Evolutionary conservation across 2,888 invertebrate species (phyloP).

Genomic region (Heliconius erato): DNA sequence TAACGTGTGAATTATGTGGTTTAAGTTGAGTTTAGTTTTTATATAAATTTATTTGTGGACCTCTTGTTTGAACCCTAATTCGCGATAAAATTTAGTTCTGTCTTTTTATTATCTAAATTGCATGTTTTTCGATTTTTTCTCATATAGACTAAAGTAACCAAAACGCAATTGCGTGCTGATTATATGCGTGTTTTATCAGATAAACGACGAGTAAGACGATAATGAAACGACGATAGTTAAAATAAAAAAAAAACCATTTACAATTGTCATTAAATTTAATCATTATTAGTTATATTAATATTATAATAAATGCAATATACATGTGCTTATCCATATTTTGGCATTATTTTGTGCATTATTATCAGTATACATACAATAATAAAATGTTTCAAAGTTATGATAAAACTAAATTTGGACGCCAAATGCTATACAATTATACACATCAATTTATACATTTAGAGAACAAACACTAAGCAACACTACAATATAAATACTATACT

Average conservation of each 20-base stretch:
- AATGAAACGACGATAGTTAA: background rate
- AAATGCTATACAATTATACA: slow-evolving; percentile 31
- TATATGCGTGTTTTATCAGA: background rate
- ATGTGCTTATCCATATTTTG: slow-evolving; percentile 33
- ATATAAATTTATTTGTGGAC: no score
- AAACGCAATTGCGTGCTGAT: no score
- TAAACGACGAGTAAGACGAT: no score
- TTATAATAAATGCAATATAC: slow-evolving; percentile 23
- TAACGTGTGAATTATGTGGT: no score
- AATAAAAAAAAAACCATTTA: background rate
- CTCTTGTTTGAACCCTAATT: no score
- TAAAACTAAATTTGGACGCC: slow-evolving; percentile 18
- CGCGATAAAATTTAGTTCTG: no score
- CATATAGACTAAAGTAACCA: no score
- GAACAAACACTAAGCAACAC: slow-evolving; percentile 2
- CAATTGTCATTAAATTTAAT: slow-evolving; percentile 32
- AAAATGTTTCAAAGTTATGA: background rate
- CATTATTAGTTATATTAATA: slow-evolving; percentile 30
- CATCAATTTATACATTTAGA: slow-evolving; percentile 27
- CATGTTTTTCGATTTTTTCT: no score
- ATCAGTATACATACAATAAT: slow-evolving; percentile 22
- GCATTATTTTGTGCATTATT: slow-evolving; percentile 37
- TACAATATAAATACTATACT: background rate
- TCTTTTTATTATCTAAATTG: no score
- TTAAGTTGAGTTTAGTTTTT: no score